A percentile compares a stretch with the other conserved stretches of the same genome.
Conservation (phyloP, 2,888 invertebrate species). For the Girardia tigrina region DNA sequence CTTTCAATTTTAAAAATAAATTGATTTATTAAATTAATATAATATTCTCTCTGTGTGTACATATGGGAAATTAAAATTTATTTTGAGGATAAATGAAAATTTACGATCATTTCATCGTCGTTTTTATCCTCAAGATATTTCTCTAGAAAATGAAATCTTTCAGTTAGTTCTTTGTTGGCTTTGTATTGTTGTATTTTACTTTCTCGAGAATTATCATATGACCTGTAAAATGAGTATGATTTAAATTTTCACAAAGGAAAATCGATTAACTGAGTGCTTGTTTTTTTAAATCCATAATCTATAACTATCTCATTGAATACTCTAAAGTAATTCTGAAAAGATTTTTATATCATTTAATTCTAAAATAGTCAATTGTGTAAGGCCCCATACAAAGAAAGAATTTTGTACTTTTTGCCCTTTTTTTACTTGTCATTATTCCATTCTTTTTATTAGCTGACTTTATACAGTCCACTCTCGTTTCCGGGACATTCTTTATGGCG, state of each 20-base stretch:
- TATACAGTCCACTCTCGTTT: too few relatives aligned
- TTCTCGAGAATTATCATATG: background rate
- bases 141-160: conserved; percentile 1
- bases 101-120: background rate
- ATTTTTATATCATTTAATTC: too few relatives aligned
- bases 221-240: too few relatives aligned
- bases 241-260: too few relatives aligned
- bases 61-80: background rate
- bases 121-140: background rate
- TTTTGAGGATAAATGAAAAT: background rate
- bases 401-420: too few relatives aligned
- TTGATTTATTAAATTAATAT: background rate
- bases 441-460: too few relatives aligned
- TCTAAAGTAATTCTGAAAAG: background rate
- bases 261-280: too few relatives aligned
- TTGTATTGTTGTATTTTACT: background rate
- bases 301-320: background rate
- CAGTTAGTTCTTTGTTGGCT: background rate
- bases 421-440: too few relatives aligned
- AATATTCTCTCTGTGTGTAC: background rate
- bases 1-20: background rate
- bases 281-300: background rate
- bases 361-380: too few relatives aligned
- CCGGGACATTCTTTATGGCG: too few relatives aligned
- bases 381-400: too few relatives aligned